Conservation (phyloP, 2,113 vertebrate genomes). For the Mesocricetus auratus region DNA sequence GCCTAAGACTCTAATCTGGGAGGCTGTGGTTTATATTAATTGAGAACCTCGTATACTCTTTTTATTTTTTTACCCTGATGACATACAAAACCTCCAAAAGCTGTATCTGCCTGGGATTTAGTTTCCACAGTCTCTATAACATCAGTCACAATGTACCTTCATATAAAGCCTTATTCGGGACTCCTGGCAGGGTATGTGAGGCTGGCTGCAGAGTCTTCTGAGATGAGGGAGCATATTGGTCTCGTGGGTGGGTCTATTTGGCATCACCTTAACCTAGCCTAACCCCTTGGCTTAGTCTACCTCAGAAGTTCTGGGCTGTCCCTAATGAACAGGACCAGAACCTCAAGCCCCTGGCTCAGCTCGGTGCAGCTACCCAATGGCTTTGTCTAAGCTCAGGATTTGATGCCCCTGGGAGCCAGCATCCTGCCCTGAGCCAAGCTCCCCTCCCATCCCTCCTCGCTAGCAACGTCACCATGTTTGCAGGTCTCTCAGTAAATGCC, state of each 20-base stretch:
- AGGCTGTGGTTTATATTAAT: accelerated
- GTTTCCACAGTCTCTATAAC: neutral
- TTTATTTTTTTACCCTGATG: neutral
- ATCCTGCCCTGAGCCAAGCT: neutral
- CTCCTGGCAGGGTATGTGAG: accelerated
- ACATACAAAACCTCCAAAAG: neutral
- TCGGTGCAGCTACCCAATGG: accelerated
- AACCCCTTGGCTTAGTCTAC: neutral
- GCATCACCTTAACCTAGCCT: neutral
- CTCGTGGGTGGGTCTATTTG: no score
- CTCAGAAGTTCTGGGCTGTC: neutral
- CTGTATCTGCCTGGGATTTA: neutral
- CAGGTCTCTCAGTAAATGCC: conserved; percentile 71
- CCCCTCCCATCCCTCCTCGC: neutral
- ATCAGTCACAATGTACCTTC: no score
- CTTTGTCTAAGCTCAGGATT: neutral
- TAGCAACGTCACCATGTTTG: conserved; percentile 15
- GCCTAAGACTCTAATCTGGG: accelerated
- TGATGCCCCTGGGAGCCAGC: neutral
- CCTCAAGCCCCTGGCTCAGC: accelerated
- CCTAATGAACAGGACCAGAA: neutral
- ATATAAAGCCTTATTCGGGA: neutral
- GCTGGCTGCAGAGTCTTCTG: neutral
- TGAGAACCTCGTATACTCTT: neutral
- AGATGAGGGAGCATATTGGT: neutral